phyloP scores from a whole-genome alignment of 1,140 invertebrate genomes.

The Drosophila obscura region DNA sequence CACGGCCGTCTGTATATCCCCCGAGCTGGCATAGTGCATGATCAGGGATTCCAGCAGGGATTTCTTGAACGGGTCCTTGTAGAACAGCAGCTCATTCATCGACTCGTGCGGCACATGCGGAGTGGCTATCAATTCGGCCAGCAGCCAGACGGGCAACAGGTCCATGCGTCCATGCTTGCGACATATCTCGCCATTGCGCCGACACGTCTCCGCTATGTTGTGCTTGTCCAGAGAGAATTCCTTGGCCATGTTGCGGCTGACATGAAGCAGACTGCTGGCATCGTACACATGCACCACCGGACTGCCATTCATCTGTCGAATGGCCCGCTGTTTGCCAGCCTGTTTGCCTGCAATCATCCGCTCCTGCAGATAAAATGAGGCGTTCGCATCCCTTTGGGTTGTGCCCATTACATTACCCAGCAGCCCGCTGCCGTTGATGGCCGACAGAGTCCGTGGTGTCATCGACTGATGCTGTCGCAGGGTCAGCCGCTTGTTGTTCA shows the following conservation, averaged over 20 bases:
- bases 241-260: conserved; percentile 91
- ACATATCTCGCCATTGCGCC: conserved; percentile 90
- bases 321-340: conserved; percentile 77
- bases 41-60: conserved; percentile 94
- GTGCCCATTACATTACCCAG: conserved; percentile 85
- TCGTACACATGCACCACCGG: conserved; percentile 92
- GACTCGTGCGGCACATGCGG: conserved; percentile 84
- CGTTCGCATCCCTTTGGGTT: conserved; percentile 86
- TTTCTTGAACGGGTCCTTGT: conserved; percentile 92
- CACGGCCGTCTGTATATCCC: conserved; percentile 96
- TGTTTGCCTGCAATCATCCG: conserved; percentile 85
- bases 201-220: conserved; percentile 88
- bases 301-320: conserved; percentile 78
- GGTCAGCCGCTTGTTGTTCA: conserved; percentile 88
- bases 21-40: conserved; percentile 90
- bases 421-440: conserved; percentile 85
- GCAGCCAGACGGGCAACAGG: conserved; percentile 93
- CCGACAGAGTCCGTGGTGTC: conserved; percentile 87
- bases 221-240: conserved; percentile 90
- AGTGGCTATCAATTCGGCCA: conserved; percentile 89
- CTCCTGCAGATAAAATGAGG: conserved; percentile 93
- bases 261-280: conserved; percentile 89
- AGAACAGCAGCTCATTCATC: conserved; percentile 71
- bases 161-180: conserved; percentile 90
- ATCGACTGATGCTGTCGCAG: conserved; percentile 69